Conservation (phyloP, 2,797 vertebrate genomes). For the Caiman crocodilus region DNA sequence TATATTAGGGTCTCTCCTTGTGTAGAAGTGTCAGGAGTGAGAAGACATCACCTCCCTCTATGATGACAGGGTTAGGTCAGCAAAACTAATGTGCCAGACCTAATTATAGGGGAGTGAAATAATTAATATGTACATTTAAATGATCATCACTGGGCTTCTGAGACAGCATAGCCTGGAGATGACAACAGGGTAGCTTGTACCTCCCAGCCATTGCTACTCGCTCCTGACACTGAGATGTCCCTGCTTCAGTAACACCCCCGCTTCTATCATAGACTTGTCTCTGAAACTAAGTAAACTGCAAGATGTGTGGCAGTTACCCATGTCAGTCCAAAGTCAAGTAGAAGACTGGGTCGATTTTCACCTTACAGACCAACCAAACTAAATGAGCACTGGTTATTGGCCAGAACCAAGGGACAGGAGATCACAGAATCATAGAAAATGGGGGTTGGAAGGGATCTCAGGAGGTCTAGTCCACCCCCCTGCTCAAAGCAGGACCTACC, state of each 20-base stretch:
- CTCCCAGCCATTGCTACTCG: neutral
- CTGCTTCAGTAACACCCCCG: accelerated
- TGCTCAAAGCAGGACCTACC: too few species aligned
- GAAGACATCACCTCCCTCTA: neutral
- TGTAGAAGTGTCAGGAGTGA: accelerated
- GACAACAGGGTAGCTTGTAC: neutral
- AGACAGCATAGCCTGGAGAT: neutral
- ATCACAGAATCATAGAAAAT: too few species aligned
- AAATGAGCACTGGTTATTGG: too few species aligned
- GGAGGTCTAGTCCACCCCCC: too few species aligned
- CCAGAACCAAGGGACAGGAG: too few species aligned
- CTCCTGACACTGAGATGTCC: neutral
- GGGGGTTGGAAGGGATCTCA: too few species aligned
- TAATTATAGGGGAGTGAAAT: accelerated
- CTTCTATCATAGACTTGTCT: neutral
- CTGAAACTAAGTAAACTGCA: neutral
- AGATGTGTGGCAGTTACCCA: too few species aligned
- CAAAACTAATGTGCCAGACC: neutral
- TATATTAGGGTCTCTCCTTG: accelerated
- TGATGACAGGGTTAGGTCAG: neutral
- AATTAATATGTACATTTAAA: accelerated
- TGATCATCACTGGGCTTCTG: accelerated
- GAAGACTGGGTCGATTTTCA: too few species aligned
- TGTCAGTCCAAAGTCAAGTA: too few species aligned
- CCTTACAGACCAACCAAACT: too few species aligned